Evolutionary conservation across 2,113 vertebrate species (phyloP).

Genomic region (Pao palembangensis): DNA sequence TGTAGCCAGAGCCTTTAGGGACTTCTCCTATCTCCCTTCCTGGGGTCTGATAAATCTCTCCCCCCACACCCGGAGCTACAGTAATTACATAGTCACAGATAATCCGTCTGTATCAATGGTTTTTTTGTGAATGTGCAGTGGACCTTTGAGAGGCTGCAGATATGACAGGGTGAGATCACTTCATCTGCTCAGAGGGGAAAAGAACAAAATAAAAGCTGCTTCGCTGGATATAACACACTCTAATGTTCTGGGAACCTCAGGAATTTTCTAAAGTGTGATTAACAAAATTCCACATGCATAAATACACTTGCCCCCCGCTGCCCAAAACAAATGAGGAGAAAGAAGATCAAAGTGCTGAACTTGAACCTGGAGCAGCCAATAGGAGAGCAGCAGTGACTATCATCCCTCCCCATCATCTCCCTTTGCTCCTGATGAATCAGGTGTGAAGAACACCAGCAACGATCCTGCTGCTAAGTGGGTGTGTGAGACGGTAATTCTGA

Average conservation of each 20-base stretch:
- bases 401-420: slow-evolving; percentile 55
- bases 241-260: not conserved
- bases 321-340: slow-evolving; percentile 60
- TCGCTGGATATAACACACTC: slow-evolving; percentile 4
- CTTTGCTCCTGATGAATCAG: slow-evolving; percentile 58
- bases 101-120: slow-evolving; percentile 32
- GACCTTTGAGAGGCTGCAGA: slow-evolving; percentile 39
- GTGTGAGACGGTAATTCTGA: slow-evolving; percentile 32
- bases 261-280: slow-evolving; percentile 17
- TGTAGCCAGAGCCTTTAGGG: slow-evolving; percentile 39
- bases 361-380: slow-evolving; percentile 61
- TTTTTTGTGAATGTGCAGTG: slow-evolving; percentile 21
- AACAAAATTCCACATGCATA: slow-evolving; percentile 6
- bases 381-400: slow-evolving; percentile 47
- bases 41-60: slow-evolving; percentile 53
- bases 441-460: slow-evolving; percentile 46
- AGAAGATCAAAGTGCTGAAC: slow-evolving; percentile 60
- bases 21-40: slow-evolving; percentile 57
- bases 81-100: slow-evolving; percentile 44
- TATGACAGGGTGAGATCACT: slow-evolving; percentile 58
- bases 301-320: slow-evolving; percentile 35
- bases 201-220: slow-evolving; percentile 7
- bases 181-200: slow-evolving; percentile 20
- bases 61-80: slow-evolving; percentile 30
- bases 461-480: slow-evolving; percentile 48